Conservation (phyloP, 1,140 invertebrate genomes). For the Drosophila biarmipes region DNA sequence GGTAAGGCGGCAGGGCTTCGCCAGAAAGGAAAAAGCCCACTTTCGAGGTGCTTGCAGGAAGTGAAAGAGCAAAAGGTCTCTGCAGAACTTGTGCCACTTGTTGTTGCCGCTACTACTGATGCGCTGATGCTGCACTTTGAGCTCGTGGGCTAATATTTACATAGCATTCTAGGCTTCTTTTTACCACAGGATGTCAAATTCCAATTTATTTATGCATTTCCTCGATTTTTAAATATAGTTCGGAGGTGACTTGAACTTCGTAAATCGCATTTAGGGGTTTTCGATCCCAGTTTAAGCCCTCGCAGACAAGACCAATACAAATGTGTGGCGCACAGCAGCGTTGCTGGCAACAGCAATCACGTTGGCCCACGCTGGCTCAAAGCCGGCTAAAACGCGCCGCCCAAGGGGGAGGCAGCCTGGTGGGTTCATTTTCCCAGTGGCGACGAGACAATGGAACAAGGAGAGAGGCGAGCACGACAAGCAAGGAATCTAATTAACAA, state of each 20-base stretch:
- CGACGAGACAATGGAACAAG: slow-evolving; percentile 49
- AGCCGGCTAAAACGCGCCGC: slow-evolving; percentile 70
- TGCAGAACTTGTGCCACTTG: slow-evolving; percentile 46
- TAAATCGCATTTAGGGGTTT: no score
- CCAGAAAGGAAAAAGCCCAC: not conserved
- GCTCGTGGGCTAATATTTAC: slow-evolving; percentile 52
- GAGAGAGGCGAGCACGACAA: slow-evolving; percentile 69
- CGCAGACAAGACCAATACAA: slow-evolving; percentile 2
- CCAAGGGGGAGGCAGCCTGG: not conserved
- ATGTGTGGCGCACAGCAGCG: not conserved
- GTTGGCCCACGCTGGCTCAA: slow-evolving; percentile 78
- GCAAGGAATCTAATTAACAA: slow-evolving; percentile 83
- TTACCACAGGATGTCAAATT: not conserved
- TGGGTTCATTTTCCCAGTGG: slow-evolving; percentile 13
- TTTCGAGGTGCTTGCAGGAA: slow-evolving; percentile 23
- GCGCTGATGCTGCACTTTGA: slow-evolving; percentile 58
- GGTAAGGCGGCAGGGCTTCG: slow-evolving; percentile 44
- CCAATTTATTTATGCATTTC: not conserved
- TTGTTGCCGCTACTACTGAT: slow-evolving; percentile 5
- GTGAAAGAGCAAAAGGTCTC: slow-evolving; percentile 74
- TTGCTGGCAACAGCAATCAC: slow-evolving; percentile 60
- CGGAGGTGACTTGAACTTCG: no score
- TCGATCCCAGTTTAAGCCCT: no score
- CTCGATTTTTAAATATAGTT: not conserved
- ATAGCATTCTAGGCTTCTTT: no score